Evolutionary conservation across 1,140 invertebrate species (phyloP).

Genomic region (Lithobius niger): DNA sequence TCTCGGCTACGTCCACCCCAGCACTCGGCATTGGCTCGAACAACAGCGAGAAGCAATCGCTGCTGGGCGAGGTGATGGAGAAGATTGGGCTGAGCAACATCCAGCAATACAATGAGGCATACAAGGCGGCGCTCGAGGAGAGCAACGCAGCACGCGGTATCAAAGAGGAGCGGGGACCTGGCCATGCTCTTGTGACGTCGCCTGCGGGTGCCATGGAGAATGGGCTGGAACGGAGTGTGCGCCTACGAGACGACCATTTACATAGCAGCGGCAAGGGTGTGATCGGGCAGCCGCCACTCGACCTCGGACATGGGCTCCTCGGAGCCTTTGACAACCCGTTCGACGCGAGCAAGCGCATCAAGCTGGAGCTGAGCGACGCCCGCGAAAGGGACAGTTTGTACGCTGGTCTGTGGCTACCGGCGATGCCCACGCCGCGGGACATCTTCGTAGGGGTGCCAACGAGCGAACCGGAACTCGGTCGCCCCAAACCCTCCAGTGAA

Average conservation of each 20-base stretch:
- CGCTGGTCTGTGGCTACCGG: conserved; percentile 42
- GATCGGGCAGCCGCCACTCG: conserved; percentile 34
- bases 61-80: conserved; percentile 94
- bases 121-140: conserved; percentile 84
- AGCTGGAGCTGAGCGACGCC: conserved; percentile 48
- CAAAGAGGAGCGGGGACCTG: conserved; percentile 44
- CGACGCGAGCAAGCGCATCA: conserved; percentile 60
- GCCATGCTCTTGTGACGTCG: conserved; percentile 18
- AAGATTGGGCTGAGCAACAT: conserved; percentile 89
- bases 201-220: conserved; percentile 32
- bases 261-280: conserved; percentile 47
- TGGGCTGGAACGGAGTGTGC: conserved; percentile 40
- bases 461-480: conserved; percentile 6
- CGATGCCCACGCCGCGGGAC: conserved; percentile 31
- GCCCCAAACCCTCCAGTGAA: conserved; percentile 17
- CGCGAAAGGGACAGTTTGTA: conserved; percentile 19
- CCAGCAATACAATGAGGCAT: conserved; percentile 88
- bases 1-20: conserved; percentile 30
- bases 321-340: conserved; percentile 34
- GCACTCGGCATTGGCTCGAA: conserved; percentile 28
- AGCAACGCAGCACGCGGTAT: conserved; percentile 30
- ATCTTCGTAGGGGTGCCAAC: conserved; percentile 33
- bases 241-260: conserved; percentile 74
- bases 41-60: conserved; percentile 43
- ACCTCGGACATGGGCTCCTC: conserved; percentile 20